Evolutionary conservation across 2,797 vertebrate genomes (phyloP).

Genomic region (Mus spretus): DNA sequence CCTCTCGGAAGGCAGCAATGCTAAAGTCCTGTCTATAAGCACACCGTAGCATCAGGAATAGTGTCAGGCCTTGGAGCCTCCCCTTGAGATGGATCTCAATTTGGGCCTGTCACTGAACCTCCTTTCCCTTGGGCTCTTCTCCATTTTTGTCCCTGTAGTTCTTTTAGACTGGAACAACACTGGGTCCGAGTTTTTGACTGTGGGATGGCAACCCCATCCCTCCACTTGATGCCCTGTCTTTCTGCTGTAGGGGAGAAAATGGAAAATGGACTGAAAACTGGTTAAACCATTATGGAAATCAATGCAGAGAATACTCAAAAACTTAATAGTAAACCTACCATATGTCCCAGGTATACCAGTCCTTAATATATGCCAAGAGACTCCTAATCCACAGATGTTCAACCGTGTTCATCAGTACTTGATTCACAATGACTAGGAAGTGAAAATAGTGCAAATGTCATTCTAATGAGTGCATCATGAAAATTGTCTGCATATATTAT

Average conservation of each 20-base stretch:
- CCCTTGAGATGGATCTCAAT: background rate
- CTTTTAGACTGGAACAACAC: background rate
- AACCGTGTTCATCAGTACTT: background rate
- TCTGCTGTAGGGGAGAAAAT: background rate
- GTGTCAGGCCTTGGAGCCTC: background rate
- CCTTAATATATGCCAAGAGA: background rate
- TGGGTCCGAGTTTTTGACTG: background rate
- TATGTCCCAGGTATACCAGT: background rate
- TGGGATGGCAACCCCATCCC: background rate
- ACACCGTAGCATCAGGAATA: background rate
- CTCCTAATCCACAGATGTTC: too few relatives aligned
- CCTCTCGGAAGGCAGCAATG: background rate
- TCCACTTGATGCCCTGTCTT: background rate
- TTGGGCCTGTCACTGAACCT: background rate
- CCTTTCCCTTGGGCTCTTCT: background rate
- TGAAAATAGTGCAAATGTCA: background rate
- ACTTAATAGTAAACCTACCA: too few relatives aligned
- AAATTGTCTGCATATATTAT: background rate
- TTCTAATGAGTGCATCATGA: background rate
- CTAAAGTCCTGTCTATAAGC: background rate
- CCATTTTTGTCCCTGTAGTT: background rate
- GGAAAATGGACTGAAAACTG: background rate
- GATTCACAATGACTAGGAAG: background rate
- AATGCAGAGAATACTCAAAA: background rate
- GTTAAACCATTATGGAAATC: background rate